Conservation (phyloP, 92 coral and sea anemone genomes). For the Micromussa lordhowensis region DNA sequence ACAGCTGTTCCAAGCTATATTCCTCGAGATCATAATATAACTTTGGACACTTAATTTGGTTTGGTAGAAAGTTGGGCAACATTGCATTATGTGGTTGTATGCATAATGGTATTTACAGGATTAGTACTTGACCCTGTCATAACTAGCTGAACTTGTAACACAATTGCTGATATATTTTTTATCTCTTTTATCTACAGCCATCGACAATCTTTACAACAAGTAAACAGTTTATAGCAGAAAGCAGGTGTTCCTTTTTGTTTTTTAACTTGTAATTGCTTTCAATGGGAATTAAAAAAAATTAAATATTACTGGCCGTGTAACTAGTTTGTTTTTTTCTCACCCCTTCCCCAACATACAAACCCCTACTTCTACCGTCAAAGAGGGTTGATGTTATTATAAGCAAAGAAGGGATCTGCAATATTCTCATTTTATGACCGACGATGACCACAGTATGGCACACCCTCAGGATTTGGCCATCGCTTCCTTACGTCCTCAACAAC, state of each 20-base stretch:
- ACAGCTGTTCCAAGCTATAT: too few species aligned
- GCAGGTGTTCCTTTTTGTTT: conserved; percentile 1
- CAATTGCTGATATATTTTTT: too few species aligned
- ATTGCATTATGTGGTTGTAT: too few species aligned
- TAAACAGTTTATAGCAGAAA: not conserved
- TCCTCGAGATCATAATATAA: too few species aligned
- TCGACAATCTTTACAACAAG: not conserved
- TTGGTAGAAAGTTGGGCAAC: too few species aligned
- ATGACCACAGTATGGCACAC: conserved; percentile 48
- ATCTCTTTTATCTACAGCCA: too few species aligned
- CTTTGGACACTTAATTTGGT: too few species aligned
- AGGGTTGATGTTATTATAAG: not conserved
- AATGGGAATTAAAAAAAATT: not conserved
- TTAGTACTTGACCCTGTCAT: too few species aligned
- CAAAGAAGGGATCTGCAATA: too few species aligned
- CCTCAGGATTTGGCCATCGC: conserved; percentile 44
- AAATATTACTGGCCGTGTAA: not conserved
- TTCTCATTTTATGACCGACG: conserved; percentile 17
- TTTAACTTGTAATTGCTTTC: not conserved
- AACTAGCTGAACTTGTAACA: too few species aligned
- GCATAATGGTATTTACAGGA: too few species aligned
- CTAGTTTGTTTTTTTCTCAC: not conserved
- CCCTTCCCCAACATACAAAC: not conserved
- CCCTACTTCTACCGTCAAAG: too few species aligned
- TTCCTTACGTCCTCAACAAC: conserved; percentile 37